Conservation (phyloP, 2,113 vertebrate species). For the Entelurus aequoreus region DNA sequence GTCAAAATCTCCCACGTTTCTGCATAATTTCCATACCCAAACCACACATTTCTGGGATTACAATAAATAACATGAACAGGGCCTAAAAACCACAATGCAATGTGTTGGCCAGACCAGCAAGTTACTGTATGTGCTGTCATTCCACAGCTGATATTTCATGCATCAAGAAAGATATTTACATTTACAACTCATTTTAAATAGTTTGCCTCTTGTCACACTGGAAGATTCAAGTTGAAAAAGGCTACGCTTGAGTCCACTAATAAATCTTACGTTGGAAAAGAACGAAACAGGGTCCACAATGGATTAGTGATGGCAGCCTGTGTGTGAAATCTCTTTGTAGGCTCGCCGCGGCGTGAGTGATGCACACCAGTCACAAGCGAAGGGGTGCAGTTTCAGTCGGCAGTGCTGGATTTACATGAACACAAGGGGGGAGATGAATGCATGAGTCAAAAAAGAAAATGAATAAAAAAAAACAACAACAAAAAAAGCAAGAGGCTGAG, state of each 20-base stretch:
- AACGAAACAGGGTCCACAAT: constrained; percentile 32
- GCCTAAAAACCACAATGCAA: constrained; percentile 21
- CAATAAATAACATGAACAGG: constrained; percentile 6
- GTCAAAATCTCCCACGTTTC: background rate
- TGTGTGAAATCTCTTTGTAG: constrained; percentile 58
- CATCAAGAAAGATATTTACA: constrained; percentile 27
- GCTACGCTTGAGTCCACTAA: constrained; percentile 40
- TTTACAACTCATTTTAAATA: constrained; percentile 20
- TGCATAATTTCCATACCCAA: constrained; percentile 14
- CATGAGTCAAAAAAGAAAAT: constrained; percentile 28
- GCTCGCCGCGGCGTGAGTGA: constrained; percentile 24
- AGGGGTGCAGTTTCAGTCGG: constrained; percentile 68
- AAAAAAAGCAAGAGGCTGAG: constrained; percentile 15
- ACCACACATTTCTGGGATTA: constrained; percentile 14
- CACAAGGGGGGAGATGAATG: constrained; percentile 28
- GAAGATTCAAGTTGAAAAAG: constrained; percentile 24
- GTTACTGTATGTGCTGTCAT: constrained; percentile 26
- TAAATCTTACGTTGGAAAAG: constrained; percentile 35
- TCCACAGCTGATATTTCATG: constrained; percentile 1
- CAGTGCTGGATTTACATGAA: constrained; percentile 63
- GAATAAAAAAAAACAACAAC: constrained; percentile 4
- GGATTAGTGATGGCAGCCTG: constrained; percentile 57
- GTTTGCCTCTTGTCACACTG: background rate
- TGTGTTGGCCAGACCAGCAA: constrained; percentile 12
- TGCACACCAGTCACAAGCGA: constrained; percentile 27